phyloP scores from a whole-genome alignment of 2,888 invertebrate genomes.

The Drosophila picticornis region DNA sequence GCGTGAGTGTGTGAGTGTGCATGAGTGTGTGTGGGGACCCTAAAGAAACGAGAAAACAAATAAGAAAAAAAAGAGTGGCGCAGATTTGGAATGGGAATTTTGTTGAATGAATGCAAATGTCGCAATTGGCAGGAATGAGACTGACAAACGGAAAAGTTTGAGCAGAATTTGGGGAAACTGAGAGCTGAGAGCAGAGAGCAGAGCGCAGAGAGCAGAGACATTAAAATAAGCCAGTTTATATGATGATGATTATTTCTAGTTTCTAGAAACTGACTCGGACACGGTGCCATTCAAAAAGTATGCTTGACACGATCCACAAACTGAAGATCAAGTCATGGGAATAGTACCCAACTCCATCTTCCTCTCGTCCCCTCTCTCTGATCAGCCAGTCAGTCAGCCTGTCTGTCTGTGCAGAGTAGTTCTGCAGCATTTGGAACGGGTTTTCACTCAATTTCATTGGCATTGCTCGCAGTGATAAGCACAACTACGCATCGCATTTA shows the following conservation, averaged over 20 bases:
- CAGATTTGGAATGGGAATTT: constrained; percentile 33
- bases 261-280: constrained; percentile 36
- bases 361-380: background rate
- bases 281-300: constrained; percentile 32
- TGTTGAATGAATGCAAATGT: constrained; percentile 58
- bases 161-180: background rate
- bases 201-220: background rate
- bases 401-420: constrained; percentile 2
- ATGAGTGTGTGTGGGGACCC: background rate
- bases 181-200: no score
- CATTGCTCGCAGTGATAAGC: constrained; percentile 51
- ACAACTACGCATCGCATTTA: constrained; percentile 54
- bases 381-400: background rate
- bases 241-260: constrained; percentile 55
- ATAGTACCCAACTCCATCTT: constrained; percentile 7
- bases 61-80: background rate
- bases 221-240: constrained; percentile 28
- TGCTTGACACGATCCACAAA: constrained; percentile 7
- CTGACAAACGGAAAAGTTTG: background rate
- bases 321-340: constrained; percentile 20
- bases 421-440: constrained; percentile 37
- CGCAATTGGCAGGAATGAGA: constrained; percentile 47
- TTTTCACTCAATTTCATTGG: constrained; percentile 57
- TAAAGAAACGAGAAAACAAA: constrained; percentile 7
- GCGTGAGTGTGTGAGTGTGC: background rate